phyloP scores from a whole-genome alignment of 1,140 invertebrate genomes.

The Leptinotarsa lineolata region DNA sequence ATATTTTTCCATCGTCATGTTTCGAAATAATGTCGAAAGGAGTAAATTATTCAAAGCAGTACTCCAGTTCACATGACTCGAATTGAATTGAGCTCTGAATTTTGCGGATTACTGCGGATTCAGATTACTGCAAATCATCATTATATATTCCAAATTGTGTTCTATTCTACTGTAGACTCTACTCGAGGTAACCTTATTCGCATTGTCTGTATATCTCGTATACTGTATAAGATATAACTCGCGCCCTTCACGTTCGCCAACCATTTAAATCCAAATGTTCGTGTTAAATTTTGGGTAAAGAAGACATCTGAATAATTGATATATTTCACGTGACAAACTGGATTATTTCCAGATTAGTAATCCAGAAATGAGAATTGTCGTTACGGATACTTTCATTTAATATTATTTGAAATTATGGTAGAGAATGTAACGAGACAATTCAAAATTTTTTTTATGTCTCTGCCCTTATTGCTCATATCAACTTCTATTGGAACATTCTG shows the following conservation, averaged over 20 bases:
- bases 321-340: not conserved
- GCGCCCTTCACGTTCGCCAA: not conserved
- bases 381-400: not conserved
- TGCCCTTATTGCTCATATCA: not conserved
- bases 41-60: too few relatives aligned
- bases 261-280: not conserved
- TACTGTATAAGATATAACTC: not conserved
- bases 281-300: not conserved
- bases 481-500: not conserved
- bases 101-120: too few relatives aligned
- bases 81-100: too few relatives aligned
- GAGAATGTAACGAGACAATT: not conserved
- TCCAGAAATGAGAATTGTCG: not conserved
- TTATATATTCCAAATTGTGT: too few relatives aligned
- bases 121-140: too few relatives aligned
- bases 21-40: too few relatives aligned
- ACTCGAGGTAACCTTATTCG: too few relatives aligned
- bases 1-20: too few relatives aligned
- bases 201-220: too few relatives aligned
- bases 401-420: not conserved
- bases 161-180: too few relatives aligned
- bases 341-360: not conserved
- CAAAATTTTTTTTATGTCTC: not conserved
- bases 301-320: slow-evolving; percentile 1
- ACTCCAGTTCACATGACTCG: too few relatives aligned